Base-by-base conservation (phyloP, 1,140 invertebrate genomes). In the Papilio polytes region DNA sequence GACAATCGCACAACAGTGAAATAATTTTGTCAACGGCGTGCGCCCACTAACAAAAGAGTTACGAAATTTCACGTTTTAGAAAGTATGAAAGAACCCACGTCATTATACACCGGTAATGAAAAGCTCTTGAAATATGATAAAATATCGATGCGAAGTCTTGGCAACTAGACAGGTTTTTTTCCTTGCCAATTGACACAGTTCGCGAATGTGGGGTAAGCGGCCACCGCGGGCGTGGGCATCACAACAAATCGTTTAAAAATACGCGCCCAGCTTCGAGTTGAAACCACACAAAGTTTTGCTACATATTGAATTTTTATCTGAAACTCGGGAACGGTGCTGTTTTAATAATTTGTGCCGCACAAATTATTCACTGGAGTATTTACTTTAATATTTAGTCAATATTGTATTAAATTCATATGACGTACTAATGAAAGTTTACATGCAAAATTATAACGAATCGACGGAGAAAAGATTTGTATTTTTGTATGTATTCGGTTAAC, bases 121-220 rank as follows among this genome's bases (percentile, higher is more conserved):
- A 66, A 66, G 26, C 22, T 31, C 13, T 66, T 66, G 63, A 66
- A 66, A 31, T 31, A 66, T 26, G 63, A 66, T 66, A 84, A 83
- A 86, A 85, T 81, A 78, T 80, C 82, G 81, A 82, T 81, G 74
- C 80, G 56, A 56, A 13, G 74, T 81, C 85, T 89, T 89, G 88
- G 86, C 88, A 89, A 80, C 80, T 18, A 70, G 72, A 73, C 81
- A 70, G 76, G 59, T 81, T 85, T 89, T 88, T 86, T 82, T 81
- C 80, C 80, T 72, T 63, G 82, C 82, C 84, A 86, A 89, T 87
- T 88, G 87, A 89, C 87, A 87, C 82, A 80, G 83, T 82, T 87
- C 82, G 82, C 81, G 80, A 86, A 91, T 86, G 81, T 90, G 80
- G 86, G 79, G 84, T 85, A 88, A 70, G 80, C 85, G 89, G 89